phyloP scores from a whole-genome alignment of 1,140 invertebrate genomes.

The Magallana gigas region DNA sequence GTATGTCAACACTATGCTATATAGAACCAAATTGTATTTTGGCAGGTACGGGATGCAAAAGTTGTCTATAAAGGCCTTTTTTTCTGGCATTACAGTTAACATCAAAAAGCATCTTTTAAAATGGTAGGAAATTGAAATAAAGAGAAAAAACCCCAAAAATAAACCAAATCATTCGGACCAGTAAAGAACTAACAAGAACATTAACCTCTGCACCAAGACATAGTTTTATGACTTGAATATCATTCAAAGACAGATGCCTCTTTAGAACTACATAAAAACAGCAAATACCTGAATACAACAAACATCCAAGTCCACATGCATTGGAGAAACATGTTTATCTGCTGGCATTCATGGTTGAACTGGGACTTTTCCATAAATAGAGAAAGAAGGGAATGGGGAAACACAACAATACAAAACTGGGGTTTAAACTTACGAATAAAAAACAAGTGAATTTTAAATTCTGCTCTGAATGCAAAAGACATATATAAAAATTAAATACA shows the following conservation, averaged over 20 bases:
- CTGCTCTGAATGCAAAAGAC: not conserved
- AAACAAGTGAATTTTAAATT: not conserved
- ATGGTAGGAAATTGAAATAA: not conserved
- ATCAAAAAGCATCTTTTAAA: not conserved
- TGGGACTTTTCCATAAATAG: not conserved
- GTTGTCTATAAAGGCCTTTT: not conserved
- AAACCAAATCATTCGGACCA: not conserved
- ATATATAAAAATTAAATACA: not conserved
- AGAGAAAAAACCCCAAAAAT: not conserved
- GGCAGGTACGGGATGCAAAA: conserved; percentile 44
- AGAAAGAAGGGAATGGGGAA: not conserved
- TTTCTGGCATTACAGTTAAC: not conserved
- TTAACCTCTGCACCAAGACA: conserved; percentile 13
- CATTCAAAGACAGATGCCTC: conserved; percentile 6
- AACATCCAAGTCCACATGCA: conserved; percentile 9
- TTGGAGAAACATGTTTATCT: not conserved
- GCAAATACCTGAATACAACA: conserved; percentile 4
- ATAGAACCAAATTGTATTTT: conserved; percentile 45
- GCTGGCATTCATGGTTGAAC: not conserved
- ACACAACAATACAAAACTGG: no score
- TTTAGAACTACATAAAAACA: not conserved
- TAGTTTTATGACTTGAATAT: not conserved
- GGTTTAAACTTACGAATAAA: conserved; percentile 8
- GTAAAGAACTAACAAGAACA: conserved; percentile 6
- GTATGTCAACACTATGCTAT: conserved; percentile 33